These are phyloP conservation scores for Macaria liturata DNA, from an alignment of 2,888 invertebrate genomes.

Conservation along the genomic window DNA sequence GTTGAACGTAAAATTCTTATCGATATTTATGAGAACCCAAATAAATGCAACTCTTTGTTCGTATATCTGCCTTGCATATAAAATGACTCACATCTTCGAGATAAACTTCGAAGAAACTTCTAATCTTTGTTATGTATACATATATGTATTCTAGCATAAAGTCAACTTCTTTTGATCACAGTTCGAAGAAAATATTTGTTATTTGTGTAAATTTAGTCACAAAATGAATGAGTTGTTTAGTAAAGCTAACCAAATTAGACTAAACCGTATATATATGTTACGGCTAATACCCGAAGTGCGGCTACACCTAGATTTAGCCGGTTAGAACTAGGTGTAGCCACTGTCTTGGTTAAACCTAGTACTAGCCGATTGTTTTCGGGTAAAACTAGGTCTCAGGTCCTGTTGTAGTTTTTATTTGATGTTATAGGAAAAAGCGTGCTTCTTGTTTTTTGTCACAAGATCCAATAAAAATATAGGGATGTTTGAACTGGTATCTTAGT, in stretches of 20 bases:
- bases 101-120: background rate
- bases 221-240: background rate
- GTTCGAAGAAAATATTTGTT: background rate
- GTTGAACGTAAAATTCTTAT: conserved; percentile 8
- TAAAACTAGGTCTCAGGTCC: too few relatives aligned
- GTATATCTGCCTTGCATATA: background rate
- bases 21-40: conserved; percentile 1
- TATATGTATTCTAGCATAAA: background rate
- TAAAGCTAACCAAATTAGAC: background rate
- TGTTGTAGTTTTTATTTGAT: too few relatives aligned
- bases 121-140: background rate
- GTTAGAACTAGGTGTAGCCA: too few relatives aligned
- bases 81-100: conserved; percentile 19
- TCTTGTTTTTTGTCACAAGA: too few relatives aligned
- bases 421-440: too few relatives aligned
- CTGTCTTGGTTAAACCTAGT: too few relatives aligned
- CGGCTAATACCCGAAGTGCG: too few relatives aligned
- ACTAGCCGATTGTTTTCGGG: too few relatives aligned
- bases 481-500: background rate
- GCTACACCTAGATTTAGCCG: too few relatives aligned
- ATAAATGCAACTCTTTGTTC: conserved; percentile 21
- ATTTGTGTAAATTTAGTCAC: background rate
- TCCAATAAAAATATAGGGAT: too few relatives aligned
- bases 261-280: too few relatives aligned
- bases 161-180: background rate